Evolutionary conservation across 1,140 invertebrate species (phyloP).

Genomic region (Leptinotarsa texana): DNA sequence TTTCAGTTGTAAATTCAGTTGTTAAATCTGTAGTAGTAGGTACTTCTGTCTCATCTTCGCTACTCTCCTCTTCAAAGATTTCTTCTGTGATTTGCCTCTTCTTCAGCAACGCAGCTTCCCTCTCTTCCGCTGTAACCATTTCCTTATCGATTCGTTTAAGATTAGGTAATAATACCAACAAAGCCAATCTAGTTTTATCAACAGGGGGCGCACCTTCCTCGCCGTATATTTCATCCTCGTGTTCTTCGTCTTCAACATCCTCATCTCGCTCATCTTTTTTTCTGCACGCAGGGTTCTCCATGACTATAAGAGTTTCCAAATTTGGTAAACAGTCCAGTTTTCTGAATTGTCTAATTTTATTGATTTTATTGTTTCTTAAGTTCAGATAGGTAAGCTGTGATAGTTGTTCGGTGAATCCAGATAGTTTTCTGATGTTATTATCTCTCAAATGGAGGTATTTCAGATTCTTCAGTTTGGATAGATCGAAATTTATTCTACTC

Average conservation of each 20-base stretch:
- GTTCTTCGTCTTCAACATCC: slow-evolving; percentile 50
- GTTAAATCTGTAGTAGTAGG: slow-evolving; percentile 38
- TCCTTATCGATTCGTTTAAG: slow-evolving; percentile 60
- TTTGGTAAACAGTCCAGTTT: slow-evolving; percentile 57
- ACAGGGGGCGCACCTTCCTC: slow-evolving; percentile 53
- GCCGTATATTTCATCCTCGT: slow-evolving; percentile 50
- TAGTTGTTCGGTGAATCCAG: slow-evolving; percentile 55
- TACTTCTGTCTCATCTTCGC: slow-evolving; percentile 41
- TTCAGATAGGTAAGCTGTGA: slow-evolving; percentile 60
- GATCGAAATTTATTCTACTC: slow-evolving; percentile 34
- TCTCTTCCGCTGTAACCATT: slow-evolving; percentile 57
- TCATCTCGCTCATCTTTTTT: slow-evolving; percentile 40
- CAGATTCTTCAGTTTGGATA: slow-evolving; percentile 57
- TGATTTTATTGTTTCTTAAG: slow-evolving; percentile 59
- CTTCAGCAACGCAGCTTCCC: slow-evolving; percentile 48
- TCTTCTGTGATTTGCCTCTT: slow-evolving; percentile 41
- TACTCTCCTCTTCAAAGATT: slow-evolving; percentile 49
- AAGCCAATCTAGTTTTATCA: slow-evolving; percentile 46
- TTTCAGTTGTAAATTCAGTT: slow-evolving; percentile 30
- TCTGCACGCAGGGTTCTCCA: slow-evolving; percentile 48
- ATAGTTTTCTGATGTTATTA: slow-evolving; percentile 58
- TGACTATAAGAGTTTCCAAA: slow-evolving; percentile 57
- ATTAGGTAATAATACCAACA: slow-evolving; percentile 57
- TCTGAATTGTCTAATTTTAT: slow-evolving; percentile 58
- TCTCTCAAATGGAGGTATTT: slow-evolving; percentile 59